Evolutionary conservation across 2,797 vertebrate species (phyloP).

Genomic region (Lophius americanus): DNA sequence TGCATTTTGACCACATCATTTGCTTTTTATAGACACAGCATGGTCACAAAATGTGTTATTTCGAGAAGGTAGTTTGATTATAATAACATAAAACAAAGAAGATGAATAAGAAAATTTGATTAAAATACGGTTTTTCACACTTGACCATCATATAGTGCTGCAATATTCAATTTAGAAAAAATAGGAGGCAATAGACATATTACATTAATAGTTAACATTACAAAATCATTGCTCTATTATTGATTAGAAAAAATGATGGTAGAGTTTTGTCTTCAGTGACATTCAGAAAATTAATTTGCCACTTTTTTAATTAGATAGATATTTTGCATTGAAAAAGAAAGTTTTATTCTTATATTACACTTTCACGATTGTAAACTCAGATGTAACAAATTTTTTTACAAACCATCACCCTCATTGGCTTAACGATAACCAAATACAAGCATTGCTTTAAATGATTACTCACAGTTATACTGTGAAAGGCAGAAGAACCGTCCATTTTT

Average conservation of each 20-base stretch:
- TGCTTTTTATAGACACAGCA: too few relatives aligned
- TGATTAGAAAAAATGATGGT: neutral
- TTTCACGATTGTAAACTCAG: neutral
- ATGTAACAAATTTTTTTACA: neutral
- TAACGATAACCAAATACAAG: neutral
- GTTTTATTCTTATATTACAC: neutral
- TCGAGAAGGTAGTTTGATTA: neutral
- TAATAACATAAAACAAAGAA: neutral
- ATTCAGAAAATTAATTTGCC: neutral
- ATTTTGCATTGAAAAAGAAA: neutral
- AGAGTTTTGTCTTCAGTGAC: neutral
- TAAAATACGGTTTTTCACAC: constrained; percentile 1
- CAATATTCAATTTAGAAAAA: neutral
- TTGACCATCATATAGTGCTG: neutral
- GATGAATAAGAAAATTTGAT: neutral
- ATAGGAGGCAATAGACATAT: neutral
- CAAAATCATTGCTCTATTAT: neutral
- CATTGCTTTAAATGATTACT: neutral
- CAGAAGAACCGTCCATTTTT: neutral
- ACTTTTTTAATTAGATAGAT: constrained; percentile 1
- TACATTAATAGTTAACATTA: neutral
- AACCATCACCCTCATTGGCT: neutral
- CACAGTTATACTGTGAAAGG: neutral
- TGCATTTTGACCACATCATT: neutral
- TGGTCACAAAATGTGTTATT: too few relatives aligned